A percentile compares a stretch with the other conserved stretches of the same genome.
Conservation (phyloP, 2,113 vertebrate species). For the Epinephelus fuscoguttatus region DNA sequence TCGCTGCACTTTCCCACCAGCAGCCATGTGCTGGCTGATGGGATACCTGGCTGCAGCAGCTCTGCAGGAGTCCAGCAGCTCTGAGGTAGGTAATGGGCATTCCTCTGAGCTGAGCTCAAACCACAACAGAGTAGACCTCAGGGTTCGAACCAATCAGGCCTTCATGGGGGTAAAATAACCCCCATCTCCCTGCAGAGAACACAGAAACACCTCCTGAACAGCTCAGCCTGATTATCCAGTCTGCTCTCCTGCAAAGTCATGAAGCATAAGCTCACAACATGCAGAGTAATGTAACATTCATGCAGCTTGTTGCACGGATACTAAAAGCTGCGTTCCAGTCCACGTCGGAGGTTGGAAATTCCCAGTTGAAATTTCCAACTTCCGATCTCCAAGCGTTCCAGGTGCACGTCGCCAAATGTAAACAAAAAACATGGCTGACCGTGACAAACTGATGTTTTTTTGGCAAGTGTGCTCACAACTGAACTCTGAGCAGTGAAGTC, state of each 20-base stretch:
- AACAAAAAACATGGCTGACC: too few species aligned
- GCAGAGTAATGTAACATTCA: background rate
- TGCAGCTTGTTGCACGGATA: background rate
- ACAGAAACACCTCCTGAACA: slow-evolving; percentile 46
- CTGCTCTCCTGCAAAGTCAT: background rate
- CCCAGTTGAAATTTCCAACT: too few species aligned
- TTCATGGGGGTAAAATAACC: slow-evolving; percentile 30
- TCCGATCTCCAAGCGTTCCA: too few species aligned
- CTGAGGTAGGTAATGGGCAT: slow-evolving; percentile 60
- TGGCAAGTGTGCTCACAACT: too few species aligned
- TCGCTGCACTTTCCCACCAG: slow-evolving; percentile 5
- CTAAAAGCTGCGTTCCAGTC: too few species aligned
- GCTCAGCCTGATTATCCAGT: background rate
- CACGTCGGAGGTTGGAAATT: too few species aligned
- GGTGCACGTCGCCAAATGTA: too few species aligned
- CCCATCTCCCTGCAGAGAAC: slow-evolving; percentile 29
- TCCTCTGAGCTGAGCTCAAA: slow-evolving; percentile 67
- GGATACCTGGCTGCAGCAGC: slow-evolving; percentile 44
- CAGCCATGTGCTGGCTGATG: slow-evolving; percentile 33
- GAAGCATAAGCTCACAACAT: background rate
- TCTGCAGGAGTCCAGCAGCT: slow-evolving; percentile 47
- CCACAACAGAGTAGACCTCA: slow-evolving; percentile 62
- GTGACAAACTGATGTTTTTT: too few species aligned
- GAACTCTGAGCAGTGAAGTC: too few species aligned
- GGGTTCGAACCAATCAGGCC: slow-evolving; percentile 51